Percentiles rank a stretch among this genome's conserved stretches.
Conservation (phyloP, 2,113 vertebrate genomes). For the Dermatemys mawii region DNA sequence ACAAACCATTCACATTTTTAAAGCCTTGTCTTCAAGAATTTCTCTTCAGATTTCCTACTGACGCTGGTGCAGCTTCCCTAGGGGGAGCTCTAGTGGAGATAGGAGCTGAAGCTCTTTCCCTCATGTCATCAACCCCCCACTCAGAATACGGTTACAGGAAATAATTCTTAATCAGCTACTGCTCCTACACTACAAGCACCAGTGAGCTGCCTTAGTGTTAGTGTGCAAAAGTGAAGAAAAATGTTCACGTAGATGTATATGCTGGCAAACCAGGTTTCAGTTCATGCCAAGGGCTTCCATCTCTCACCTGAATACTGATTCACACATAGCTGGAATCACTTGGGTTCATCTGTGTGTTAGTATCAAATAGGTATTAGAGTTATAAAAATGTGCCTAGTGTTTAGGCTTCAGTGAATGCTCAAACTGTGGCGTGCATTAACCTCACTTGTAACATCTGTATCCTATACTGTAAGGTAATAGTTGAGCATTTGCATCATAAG, state of each 20-base stretch:
- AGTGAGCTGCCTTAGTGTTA: background rate
- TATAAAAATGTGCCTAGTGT: background rate
- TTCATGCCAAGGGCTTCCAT: too few relatives aligned
- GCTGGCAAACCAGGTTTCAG: too few relatives aligned
- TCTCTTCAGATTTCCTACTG: background rate
- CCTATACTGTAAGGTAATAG: too few relatives aligned
- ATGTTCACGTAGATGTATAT: background rate
- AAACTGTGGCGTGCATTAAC: background rate
- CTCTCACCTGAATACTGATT: too few relatives aligned
- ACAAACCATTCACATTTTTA: too few relatives aligned
- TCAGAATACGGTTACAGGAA: background rate
- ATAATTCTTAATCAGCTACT: background rate
- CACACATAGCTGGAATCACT: too few relatives aligned
- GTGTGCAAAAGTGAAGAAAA: background rate
- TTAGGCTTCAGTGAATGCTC: background rate
- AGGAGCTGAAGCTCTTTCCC: background rate
- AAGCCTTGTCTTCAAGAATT: too few relatives aligned
- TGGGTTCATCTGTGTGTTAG: too few relatives aligned
- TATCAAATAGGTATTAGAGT: background rate
- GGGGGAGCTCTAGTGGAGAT: background rate
- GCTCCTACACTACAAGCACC: background rate
- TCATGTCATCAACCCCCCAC: background rate
- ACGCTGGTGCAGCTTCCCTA: background rate
- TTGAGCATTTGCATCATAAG: background rate
- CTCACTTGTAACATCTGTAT: background rate